Conservation (phyloP, 2,113 vertebrate species). For the Microcebus ravelobensis region DNA sequence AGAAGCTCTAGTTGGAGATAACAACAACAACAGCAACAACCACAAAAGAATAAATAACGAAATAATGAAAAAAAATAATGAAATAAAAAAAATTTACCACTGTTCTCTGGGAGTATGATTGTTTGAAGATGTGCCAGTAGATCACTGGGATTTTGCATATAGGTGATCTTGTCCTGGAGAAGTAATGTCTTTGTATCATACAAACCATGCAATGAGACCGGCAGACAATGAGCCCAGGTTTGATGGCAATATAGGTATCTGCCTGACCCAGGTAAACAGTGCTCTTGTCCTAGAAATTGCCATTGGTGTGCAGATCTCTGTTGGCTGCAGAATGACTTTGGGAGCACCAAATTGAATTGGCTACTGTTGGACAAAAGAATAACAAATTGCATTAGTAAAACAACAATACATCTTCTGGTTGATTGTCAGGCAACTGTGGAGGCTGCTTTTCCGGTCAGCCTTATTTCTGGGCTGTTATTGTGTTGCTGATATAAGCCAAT, state of each 20-base stretch:
- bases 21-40: too few species aligned
- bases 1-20: background rate
- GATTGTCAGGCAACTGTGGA: background rate
- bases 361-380: conserved; percentile 32
- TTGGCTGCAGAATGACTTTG: background rate
- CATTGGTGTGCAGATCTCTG: background rate
- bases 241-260: background rate
- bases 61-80: background rate
- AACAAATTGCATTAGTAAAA: conserved; percentile 63
- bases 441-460: conserved; percentile 33
- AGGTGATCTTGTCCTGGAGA: background rate
- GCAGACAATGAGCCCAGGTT: background rate
- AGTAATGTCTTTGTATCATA: background rate
- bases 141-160: background rate
- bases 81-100: background rate
- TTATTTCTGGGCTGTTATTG: background rate
- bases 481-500: background rate
- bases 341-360: background rate
- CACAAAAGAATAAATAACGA: background rate
- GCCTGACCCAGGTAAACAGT: background rate
- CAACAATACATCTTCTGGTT: background rate
- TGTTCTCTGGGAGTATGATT: background rate
- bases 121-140: background rate
- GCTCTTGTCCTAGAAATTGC: background rate
- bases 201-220: background rate